A percentile compares a stretch with the other conserved stretches of the same genome.
These are phyloP conservation scores for Drosophila atroscutellata DNA, from an alignment of 2,888 invertebrate genomes.

Conservation along the genomic window DNA sequence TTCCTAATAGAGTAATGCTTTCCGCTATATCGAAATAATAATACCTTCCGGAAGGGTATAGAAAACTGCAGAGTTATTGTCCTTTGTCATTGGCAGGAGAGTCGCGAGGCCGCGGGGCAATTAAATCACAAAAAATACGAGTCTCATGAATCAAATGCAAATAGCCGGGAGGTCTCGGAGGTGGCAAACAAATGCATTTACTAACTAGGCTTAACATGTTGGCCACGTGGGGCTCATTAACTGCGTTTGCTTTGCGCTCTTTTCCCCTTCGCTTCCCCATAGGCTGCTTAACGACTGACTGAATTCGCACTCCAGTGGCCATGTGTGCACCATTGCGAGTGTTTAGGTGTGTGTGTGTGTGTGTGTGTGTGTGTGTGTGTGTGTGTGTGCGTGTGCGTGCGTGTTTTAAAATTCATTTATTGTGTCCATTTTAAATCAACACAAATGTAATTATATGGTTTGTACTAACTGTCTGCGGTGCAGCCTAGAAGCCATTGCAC, in stretches of 20 bases:
- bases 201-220: slow-evolving; percentile 71
- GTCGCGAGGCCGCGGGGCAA: slow-evolving; percentile 58
- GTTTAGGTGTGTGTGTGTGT: slow-evolving; percentile 10
- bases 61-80: slow-evolving; percentile 15
- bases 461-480: background rate
- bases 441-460: slow-evolving; percentile 8
- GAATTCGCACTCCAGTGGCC: slow-evolving; percentile 52
- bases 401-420: slow-evolving; percentile 1
- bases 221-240: slow-evolving; percentile 74
- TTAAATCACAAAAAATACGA: slow-evolving; percentile 69
- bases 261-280: background rate
- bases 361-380: slow-evolving; percentile 5
- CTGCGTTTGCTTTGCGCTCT: slow-evolving; percentile 35
- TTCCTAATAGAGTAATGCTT: background rate
- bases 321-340: slow-evolving; percentile 10
- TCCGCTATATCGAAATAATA: background rate
- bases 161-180: slow-evolving; percentile 28
- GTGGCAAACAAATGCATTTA: slow-evolving; percentile 35
- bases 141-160: slow-evolving; percentile 58
- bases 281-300: slow-evolving; percentile 59
- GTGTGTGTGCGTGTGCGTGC: slow-evolving; percentile 10
- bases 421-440: slow-evolving; percentile 10
- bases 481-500: background rate
- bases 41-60: slow-evolving; percentile 1
- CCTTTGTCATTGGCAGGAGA: background rate